Conservation (phyloP, 1,140 invertebrate genomes). For the Aphis gossypii region DNA sequence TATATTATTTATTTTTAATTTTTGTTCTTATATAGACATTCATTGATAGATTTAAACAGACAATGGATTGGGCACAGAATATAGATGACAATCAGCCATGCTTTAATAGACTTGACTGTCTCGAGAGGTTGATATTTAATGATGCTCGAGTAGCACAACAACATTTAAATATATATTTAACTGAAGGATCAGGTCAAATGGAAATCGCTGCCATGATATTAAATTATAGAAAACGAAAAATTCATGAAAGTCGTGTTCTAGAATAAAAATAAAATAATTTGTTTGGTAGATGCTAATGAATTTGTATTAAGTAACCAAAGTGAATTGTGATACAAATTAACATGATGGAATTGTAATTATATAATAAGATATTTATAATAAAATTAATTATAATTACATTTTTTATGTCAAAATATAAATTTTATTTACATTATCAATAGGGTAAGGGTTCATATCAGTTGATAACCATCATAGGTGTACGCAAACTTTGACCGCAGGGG, state of each 20-base stretch:
- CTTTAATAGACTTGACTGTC: conserved; percentile 66
- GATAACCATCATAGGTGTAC: background rate
- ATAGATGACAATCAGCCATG: conserved; percentile 65
- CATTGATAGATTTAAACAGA: conserved; percentile 66
- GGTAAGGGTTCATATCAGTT: background rate
- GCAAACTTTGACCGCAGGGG: too few species aligned
- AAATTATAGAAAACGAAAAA: conserved; percentile 68
- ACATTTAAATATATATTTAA: conserved; percentile 67
- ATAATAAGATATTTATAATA: background rate
- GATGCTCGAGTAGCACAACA: conserved; percentile 66
- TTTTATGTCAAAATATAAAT: background rate
- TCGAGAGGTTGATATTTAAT: conserved; percentile 67
- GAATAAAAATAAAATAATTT: conserved; percentile 44
- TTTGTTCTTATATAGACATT: conserved; percentile 64
- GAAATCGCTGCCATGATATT: conserved; percentile 67
- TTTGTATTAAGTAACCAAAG: background rate
- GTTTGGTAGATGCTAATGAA: background rate
- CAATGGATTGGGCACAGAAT: conserved; percentile 69
- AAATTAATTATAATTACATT: background rate
- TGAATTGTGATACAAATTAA: background rate
- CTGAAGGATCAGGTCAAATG: conserved; percentile 66
- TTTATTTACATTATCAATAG: background rate
- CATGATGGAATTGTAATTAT: background rate
- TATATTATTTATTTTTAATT: conserved; percentile 35
- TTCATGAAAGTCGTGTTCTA: conserved; percentile 59